Base-by-base conservation (phyloP, 2,113 vertebrate genomes). In the Oxyruncus cristatus region DNA sequence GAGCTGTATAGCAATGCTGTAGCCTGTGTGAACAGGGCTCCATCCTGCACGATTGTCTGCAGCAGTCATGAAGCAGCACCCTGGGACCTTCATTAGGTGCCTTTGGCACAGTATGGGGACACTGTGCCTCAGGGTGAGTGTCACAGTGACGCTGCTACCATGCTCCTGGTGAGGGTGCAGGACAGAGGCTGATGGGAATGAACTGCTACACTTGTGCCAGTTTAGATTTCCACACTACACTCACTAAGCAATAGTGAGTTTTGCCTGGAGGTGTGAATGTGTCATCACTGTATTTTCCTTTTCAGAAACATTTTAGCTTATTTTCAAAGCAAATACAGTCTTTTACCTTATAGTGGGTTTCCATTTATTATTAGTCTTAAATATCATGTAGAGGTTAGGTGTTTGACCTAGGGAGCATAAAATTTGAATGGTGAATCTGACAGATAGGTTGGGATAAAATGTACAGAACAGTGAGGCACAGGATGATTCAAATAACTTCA, bases 161-260 rank as follows among this genome's bases (percentile, higher is more conserved):
- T 30, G 27, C 44, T 42, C 0, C 0, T 56, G 41, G 11, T 53
- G 22, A 27, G 37, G 28, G 9, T 58, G 11, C 28, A n/a, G 44
- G 52, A 5, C 8, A 39, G 35, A 59, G 35, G 20, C 35, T 71
- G 0, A 8, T 24, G 14, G 14, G 28, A 17, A 37, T 37, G 30
- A 50, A 7, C 30, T 50, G 24, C 8, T 58, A 12, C 19, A 5
- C 8, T 35, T 72, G n/a, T 37, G 50, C 26, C 44, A 16, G 24
- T 44, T 56, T 56, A 44, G 7, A 26, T 62, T 89, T 87, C 49
- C 46, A 23, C 1, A 0, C 20, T 14, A 21, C 1, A 1, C 3
- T 90, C 30, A 53, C 5, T 10, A 42, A 47, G 30, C n/a, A 35
- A 19, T 30, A 28, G 8, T 26, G 33, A 59, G 4, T 74, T 84